phyloP scores from a whole-genome alignment of 2,888 invertebrate species.

The Sesamia inferens region DNA sequence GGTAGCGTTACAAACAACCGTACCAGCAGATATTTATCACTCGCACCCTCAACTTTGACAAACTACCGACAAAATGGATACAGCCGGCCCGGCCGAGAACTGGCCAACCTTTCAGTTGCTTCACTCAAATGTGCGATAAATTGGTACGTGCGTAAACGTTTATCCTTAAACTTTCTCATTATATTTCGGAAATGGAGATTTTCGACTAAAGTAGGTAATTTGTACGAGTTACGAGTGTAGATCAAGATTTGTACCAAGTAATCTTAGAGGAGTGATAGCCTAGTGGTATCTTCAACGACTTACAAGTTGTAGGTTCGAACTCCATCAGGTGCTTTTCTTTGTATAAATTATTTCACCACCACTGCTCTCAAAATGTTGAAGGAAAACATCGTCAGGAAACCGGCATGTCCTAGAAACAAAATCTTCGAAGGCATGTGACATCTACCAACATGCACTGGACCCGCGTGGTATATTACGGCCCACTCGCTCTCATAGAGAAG shows the following conservation, averaged over 20 bases:
- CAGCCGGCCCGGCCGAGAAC: neutral
- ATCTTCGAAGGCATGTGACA: too few species aligned
- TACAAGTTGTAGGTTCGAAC: too few species aligned
- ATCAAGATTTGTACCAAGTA: neutral
- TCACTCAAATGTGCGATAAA: conserved; percentile 32
- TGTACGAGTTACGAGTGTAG: neutral
- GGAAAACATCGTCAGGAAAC: too few species aligned
- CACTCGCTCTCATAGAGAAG: too few species aligned
- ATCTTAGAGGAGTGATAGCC: too few species aligned
- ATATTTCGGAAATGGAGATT: neutral
- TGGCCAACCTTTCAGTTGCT: conserved; percentile 25
- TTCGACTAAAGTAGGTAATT: neutral
- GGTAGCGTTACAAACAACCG: neutral
- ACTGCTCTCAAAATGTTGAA: too few species aligned
- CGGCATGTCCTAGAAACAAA: too few species aligned
- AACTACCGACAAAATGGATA: conserved; percentile 36
- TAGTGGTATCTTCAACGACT: too few species aligned
- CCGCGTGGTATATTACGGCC: too few species aligned
- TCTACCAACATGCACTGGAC: too few species aligned
- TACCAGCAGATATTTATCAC: conserved; percentile 29
- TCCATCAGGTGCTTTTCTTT: too few species aligned
- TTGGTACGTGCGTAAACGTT: conserved; percentile 31
- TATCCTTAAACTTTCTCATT: conserved; percentile 26
- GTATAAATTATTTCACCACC: too few species aligned
- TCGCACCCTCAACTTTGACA: conserved; percentile 44